Evolutionary conservation across 1,140 invertebrate species (phyloP).

Genomic region (Pseudomyrmex sp.): DNA sequence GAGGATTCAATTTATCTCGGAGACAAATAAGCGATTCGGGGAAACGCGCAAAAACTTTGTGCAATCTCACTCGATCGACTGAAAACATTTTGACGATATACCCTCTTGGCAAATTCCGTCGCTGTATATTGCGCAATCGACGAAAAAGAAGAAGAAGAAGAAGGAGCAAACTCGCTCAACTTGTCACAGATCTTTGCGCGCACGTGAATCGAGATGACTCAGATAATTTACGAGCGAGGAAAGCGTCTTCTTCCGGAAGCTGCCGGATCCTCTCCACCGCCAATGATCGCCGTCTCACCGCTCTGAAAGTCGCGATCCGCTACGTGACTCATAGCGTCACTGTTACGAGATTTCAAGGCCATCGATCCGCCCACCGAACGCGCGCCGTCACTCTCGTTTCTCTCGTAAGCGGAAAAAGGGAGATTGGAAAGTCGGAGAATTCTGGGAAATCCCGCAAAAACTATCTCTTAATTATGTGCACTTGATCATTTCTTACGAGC

Average conservation of each 20-base stretch:
- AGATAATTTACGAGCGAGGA: constrained; percentile 53
- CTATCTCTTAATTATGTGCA: not conserved
- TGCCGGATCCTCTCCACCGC: constrained; percentile 30
- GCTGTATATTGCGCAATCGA: constrained; percentile 36
- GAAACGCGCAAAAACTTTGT: constrained; percentile 28
- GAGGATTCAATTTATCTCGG: constrained; percentile 39
- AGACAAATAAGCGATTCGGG: constrained; percentile 46
- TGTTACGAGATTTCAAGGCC: constrained; percentile 68
- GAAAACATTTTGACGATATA: constrained; percentile 1
- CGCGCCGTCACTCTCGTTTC: constrained; percentile 2
- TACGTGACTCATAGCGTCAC: constrained; percentile 60
- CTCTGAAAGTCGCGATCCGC: constrained; percentile 66
- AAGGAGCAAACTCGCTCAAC: constrained; percentile 22
- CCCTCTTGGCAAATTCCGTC: constrained; percentile 15
- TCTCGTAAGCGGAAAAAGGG: not conserved
- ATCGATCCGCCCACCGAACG: constrained; percentile 64
- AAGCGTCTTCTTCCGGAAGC: constrained; percentile 55
- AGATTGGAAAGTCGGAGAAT: not conserved
- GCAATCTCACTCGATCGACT: constrained; percentile 39
- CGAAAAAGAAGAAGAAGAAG: not conserved
- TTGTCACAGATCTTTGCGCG: constrained; percentile 1
- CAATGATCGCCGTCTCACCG: constrained; percentile 63
- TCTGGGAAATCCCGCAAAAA: not conserved
- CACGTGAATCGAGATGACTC: constrained; percentile 37
- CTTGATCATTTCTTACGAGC: not conserved